Percentiles rank a stretch among this genome's conserved stretches.
These are phyloP conservation scores for Mellivora capensis DNA, from an alignment of 2,113 vertebrate genomes.

Conservation along the genomic window DNA sequence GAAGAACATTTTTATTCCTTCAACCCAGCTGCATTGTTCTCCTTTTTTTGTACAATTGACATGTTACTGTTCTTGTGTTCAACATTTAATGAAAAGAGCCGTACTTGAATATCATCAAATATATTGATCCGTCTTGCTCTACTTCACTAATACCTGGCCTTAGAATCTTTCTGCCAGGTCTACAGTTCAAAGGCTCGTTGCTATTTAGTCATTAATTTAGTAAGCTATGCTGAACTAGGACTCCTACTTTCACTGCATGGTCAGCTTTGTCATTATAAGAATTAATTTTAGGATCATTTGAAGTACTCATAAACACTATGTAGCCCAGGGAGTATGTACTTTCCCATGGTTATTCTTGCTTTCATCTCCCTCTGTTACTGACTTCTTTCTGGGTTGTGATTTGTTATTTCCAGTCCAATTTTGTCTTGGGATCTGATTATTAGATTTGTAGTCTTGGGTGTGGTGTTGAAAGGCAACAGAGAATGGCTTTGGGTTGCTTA, in stretches of 20 bases:
- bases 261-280: background rate
- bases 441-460: background rate
- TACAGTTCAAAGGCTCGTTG: background rate
- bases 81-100: background rate
- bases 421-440: background rate
- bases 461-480: background rate
- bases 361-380: background rate
- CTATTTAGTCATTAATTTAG: background rate
- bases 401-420: background rate
- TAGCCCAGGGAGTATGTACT: background rate
- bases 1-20: background rate
- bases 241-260: background rate
- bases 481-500: background rate
- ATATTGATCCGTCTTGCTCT: background rate
- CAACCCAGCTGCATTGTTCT: background rate
- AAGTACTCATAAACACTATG: background rate
- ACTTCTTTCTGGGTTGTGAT: background rate
- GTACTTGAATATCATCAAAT: background rate
- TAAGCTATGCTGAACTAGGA: background rate
- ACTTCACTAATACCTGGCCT: background rate
- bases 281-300: slow-evolving; percentile 8
- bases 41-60: background rate
- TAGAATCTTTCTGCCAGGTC: background rate
- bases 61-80: background rate
- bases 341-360: background rate